Base-by-base conservation (phyloP, 1,140 invertebrate genomes). In the Drosophila dunni region DNA sequence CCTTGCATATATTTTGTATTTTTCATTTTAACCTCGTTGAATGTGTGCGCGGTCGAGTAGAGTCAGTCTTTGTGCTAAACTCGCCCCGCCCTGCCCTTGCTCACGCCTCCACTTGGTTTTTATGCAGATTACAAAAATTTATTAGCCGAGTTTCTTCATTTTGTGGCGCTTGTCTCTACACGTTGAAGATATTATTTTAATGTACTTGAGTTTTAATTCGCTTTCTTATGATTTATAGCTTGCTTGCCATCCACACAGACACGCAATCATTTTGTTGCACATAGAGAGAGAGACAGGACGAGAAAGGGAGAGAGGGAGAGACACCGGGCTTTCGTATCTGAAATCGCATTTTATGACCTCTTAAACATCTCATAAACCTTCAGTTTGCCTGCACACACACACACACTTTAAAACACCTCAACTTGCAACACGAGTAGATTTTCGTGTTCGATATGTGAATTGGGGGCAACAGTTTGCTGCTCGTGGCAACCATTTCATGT, bases 41-140 rank as follows among this genome's bases (percentile, higher is more conserved):
- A 75, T 74, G 60, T 61, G 46, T 61, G 54, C 67, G 65, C 45
- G 65, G 53, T 58, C 61, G 60, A 63, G 60, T 63, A 48, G 24
- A 29, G 24, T 29, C 24, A 5, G 4, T 29, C 24, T 29, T 29
- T 3, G 24, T 5, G 33, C 64, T 38, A 3, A 33, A 10, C 45
- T 1, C 34, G 24, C 3, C 20, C 9, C 44, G 17, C 20, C 11
- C 11, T 13, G 1, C 7, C 44, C 11, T 20, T 20, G 1, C 20
- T 11, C 7, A 17, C 38, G 10, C 17, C 11, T 33, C 45, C 46
- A 15, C 63, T 36, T 44, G 61, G 11, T 75, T 65, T 75, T 84
- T 86, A 85, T 85, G 74, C 66, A 86, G 84, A 86, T 88, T 89
- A 89, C 71, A 66, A 73, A 83, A 88, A 73, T 86, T 86, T 86